These are phyloP conservation scores for Pipistrellus kuhlii DNA, from an alignment of 2,797 vertebrate genomes.

Conservation along the genomic window DNA sequence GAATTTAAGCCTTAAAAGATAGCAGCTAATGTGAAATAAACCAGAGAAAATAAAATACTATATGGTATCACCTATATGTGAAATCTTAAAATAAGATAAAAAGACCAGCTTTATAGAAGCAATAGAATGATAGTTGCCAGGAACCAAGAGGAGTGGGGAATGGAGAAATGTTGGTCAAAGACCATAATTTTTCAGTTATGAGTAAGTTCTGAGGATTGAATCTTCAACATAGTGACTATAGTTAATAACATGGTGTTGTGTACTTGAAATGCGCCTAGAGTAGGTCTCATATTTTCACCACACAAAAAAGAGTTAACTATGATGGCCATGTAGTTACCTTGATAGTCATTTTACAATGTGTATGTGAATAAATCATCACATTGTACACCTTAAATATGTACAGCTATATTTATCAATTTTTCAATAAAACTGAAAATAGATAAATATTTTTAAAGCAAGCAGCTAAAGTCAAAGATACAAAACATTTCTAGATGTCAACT, in stretches of 20 bases:
- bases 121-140: background rate
- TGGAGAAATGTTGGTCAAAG: background rate
- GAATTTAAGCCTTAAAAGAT: background rate
- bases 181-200: background rate
- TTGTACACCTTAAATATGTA: background rate
- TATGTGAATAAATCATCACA: background rate
- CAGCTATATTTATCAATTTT: background rate
- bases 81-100: background rate
- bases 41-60: background rate
- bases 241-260: background rate
- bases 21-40: slow-evolving; percentile 5
- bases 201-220: background rate
- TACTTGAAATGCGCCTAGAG: background rate
- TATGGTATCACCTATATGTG: background rate
- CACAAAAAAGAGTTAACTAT: background rate
- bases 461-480: background rate
- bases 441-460: background rate
- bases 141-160: background rate
- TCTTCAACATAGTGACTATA: too few species aligned
- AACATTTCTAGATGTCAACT: background rate
- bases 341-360: background rate
- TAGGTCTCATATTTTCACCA: background rate
- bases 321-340: background rate
- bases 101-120: background rate
- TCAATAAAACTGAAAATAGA: background rate